Base-by-base conservation (phyloP, 2,888 invertebrate genomes). In the Barypeithes pellucidus region DNA sequence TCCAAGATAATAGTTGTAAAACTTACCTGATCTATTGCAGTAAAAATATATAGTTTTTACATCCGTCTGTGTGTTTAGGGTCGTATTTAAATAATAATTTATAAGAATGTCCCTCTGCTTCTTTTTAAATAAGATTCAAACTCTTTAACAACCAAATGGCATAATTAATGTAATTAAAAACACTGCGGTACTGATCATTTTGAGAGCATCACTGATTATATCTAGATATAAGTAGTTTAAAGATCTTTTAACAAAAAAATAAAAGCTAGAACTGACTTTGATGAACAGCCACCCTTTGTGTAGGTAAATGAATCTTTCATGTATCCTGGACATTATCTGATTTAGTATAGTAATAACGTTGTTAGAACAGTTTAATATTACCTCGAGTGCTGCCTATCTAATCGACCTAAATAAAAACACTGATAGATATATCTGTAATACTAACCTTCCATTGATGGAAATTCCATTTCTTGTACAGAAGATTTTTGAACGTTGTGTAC, bases 1-100 rank as follows among this genome's bases (percentile, higher is more conserved):
- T 8, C 33, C 8, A 33, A 33, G 4, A 33, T 5, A 33, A 5
- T 5, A 39, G 12, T 39, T 39, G 11, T 39, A 39, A 39, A 39
- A 39, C 39, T 39, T 39, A 39, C n/a, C 39, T 12, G 39, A 39
- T 29, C 29, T 29, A 29, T 29, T n/a, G 11, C 11, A 39, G 39
- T 39, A 39, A 39, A 39, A 39, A n/a, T 39, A 39, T 39, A n/a
- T 12, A n/a, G 39, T 39, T 39, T 39, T n/a, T n/a, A n/a, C 39
- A 39, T 39, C n/a, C 39, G 12, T 39, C 39, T 39, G 39, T 11
- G 39, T n/a, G 11, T 39, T 39, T 39, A 39, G 39, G 11, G 39
- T 39, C 12, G 39, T 39, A 12, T 39, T 39, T 12, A 39, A 4
- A 39, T 39, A 39, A 39, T 12, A 39, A 39, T 39, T 39, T 39